Conservation (phyloP, 2,797 vertebrate species). For the Hirundo rustica region DNA sequence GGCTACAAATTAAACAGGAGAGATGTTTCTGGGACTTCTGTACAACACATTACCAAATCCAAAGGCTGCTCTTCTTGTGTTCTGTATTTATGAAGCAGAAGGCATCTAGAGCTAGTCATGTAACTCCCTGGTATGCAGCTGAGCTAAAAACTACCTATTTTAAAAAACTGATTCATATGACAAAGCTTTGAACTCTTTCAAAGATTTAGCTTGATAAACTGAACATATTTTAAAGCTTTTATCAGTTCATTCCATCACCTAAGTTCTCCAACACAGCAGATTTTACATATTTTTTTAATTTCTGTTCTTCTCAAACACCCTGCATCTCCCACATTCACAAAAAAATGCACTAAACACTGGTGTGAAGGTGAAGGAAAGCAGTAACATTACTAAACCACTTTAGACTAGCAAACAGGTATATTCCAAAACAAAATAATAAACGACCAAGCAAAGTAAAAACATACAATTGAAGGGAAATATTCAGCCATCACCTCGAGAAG, state of each 20-base stretch:
- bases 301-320: conserved; percentile 21
- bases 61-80: background rate
- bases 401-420: background rate
- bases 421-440: background rate
- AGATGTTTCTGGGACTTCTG: conserved; percentile 59
- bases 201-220: conserved; percentile 14
- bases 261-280: background rate
- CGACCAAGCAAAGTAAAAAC: background rate
- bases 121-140: background rate
- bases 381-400: background rate
- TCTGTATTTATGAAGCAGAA: conserved; percentile 48
- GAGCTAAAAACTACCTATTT: background rate
- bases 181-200: conserved; percentile 42
- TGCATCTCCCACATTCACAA: background rate
- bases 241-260: background rate
- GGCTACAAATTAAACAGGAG: conserved; percentile 60
- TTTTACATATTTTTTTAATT: background rate
- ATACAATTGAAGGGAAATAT: background rate
- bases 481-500: background rate
- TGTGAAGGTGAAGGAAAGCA: background rate
- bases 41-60: conserved; percentile 39
- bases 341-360: background rate
- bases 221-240: conserved; percentile 22
- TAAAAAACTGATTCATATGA: background rate
- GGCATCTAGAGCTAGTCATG: background rate